Conservation (phyloP, 2,888 invertebrate species). For the Halocaridina rubra region DNA sequence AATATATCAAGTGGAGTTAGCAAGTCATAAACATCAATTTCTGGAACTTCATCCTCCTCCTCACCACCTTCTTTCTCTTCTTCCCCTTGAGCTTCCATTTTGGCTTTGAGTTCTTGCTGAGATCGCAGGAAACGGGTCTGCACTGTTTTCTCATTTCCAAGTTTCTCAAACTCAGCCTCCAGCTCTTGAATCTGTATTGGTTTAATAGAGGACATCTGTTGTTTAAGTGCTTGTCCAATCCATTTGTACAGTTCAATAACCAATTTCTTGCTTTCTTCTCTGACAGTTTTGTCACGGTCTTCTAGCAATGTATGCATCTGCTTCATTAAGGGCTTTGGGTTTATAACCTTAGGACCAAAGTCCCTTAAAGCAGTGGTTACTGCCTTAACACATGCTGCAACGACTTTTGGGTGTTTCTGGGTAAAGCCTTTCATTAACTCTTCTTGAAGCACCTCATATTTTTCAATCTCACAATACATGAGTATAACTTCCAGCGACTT, state of each 20-base stretch:
- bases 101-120: constrained; percentile 79
- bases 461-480: constrained; percentile 96
- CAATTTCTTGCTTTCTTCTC: constrained; percentile 91
- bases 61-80: constrained; percentile 68
- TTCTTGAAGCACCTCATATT: constrained; percentile 88
- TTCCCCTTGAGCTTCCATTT: constrained; percentile 70
- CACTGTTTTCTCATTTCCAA: constrained; percentile 75
- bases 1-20: constrained; percentile 93
- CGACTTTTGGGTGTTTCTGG: constrained; percentile 96
- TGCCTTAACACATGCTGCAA: constrained; percentile 83
- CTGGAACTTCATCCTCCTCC: constrained; percentile 70
- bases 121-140: constrained; percentile 83
- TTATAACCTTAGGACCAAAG: constrained; percentile 92
- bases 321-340: constrained; percentile 88
- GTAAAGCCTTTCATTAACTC: constrained; percentile 93
- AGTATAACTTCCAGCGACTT: constrained; percentile 87
- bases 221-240: constrained; percentile 84
- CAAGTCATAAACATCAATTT: constrained; percentile 89
- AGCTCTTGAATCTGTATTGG: constrained; percentile 91
- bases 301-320: constrained; percentile 83
- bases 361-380: constrained; percentile 82
- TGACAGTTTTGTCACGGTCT: constrained; percentile 89
- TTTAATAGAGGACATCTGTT: constrained; percentile 86
- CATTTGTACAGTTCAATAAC: constrained; percentile 94
- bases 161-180: constrained; percentile 86